These are phyloP conservation scores for Osmerus eperlanus DNA, from an alignment of 2,113 vertebrate genomes.

Conservation along the genomic window DNA sequence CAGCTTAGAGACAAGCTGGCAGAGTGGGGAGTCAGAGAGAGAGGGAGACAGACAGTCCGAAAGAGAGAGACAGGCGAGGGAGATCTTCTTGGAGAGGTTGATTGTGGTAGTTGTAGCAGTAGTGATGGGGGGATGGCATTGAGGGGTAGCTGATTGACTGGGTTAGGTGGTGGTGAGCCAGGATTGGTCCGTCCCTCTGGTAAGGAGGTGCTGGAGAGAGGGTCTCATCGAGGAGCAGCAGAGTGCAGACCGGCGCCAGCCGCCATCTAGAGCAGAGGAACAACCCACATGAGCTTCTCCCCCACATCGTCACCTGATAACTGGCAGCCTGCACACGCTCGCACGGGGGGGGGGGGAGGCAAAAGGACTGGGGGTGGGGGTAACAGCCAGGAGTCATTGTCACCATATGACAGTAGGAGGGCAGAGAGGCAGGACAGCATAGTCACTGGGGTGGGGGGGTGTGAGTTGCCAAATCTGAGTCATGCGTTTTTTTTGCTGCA, in stretches of 20 bases:
- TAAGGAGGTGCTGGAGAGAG: constrained; percentile 50
- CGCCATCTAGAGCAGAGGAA: constrained; percentile 74
- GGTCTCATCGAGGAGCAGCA: constrained; percentile 83
- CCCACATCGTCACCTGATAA: too few species aligned
- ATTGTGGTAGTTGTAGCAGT: constrained; percentile 22
- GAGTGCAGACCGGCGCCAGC: constrained; percentile 84
- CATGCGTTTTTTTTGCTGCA: too few species aligned
- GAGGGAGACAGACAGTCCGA: constrained; percentile 14
- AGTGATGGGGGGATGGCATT: neutral
- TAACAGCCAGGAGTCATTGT: too few species aligned
- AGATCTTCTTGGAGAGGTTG: constrained; percentile 5
- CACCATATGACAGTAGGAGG: too few species aligned
- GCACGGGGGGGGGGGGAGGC: too few species aligned
- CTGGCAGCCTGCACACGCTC: too few species aligned
- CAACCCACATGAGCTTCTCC: neutral
- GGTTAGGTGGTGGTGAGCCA: constrained; percentile 18
- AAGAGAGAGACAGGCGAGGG: constrained; percentile 15
- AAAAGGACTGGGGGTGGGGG: too few species aligned
- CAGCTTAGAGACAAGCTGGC: neutral
- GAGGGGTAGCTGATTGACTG: constrained; percentile 15
- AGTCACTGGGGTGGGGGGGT: too few species aligned
- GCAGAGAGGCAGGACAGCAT: too few species aligned
- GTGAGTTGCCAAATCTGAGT: too few species aligned
- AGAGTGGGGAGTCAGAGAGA: constrained; percentile 10
- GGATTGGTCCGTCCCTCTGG: constrained; percentile 22